Evolutionary conservation across 2,113 vertebrate genomes (phyloP).

Genomic region (Caloenas nicobarica): DNA sequence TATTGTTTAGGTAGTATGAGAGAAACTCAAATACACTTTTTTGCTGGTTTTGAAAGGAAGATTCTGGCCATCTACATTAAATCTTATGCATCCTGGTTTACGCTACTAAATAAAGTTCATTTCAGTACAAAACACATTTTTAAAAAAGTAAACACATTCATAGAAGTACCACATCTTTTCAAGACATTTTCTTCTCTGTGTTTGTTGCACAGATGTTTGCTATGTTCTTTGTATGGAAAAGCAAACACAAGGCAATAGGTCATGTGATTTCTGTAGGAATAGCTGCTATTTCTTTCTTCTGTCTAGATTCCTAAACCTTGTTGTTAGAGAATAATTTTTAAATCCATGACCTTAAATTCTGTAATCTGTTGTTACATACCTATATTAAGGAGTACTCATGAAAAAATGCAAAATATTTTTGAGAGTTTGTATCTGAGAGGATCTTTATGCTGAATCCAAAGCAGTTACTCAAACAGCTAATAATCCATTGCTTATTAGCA

Average conservation of each 20-base stretch:
- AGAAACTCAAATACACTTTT: neutral
- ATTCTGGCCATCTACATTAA: neutral
- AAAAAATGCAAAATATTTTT: neutral
- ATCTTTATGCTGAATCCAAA: neutral
- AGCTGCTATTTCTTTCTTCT: neutral
- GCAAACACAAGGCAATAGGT: neutral
- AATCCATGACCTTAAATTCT: neutral
- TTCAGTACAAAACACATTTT: neutral
- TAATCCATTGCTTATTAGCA: conserved; percentile 26
- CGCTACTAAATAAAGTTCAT: neutral
- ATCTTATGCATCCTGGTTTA: neutral
- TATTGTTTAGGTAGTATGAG: neutral
- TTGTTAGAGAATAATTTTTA: neutral
- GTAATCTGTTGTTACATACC: neutral
- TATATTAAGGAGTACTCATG: neutral
- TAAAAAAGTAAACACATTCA: neutral
- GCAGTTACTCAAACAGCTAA: conserved; percentile 17
- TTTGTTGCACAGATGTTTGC: neutral
- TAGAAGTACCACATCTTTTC: neutral
- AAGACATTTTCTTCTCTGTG: neutral
- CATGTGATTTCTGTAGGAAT: neutral
- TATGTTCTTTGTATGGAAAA: neutral
- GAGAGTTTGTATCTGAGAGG: neutral
- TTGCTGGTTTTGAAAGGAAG: neutral
- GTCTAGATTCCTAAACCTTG: neutral